Conservation (phyloP, 2,113 vertebrate genomes). For the Chionomys nivalis region DNA sequence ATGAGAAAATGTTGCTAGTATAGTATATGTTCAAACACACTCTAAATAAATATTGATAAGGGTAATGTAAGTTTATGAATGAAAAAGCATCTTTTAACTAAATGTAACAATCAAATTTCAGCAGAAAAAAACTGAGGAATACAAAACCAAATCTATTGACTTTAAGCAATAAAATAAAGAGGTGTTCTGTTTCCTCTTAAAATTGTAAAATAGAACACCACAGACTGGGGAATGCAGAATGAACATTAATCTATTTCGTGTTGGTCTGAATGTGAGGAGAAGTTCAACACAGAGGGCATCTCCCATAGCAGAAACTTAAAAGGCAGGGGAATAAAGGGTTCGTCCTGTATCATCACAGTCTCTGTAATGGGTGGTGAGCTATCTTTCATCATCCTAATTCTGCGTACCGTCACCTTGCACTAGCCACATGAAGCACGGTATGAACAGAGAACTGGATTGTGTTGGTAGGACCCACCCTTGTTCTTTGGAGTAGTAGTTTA, state of each 20-base stretch:
- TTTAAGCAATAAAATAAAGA: background rate
- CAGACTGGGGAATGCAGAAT: background rate
- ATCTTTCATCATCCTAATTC: background rate
- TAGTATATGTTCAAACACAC: background rate
- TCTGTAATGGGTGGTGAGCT: background rate
- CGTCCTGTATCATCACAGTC: background rate
- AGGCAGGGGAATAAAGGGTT: too few species aligned
- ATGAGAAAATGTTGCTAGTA: background rate
- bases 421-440: background rate
- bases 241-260: background rate
- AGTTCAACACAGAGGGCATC: background rate
- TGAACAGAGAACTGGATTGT: background rate
- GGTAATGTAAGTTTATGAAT: background rate
- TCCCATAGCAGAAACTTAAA: background rate
- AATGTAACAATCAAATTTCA: background rate
- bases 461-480: background rate
- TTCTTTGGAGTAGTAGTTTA: background rate
- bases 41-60: background rate
- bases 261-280: background rate
- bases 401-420: accelerated
- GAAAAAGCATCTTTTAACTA: background rate
- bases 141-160: background rate
- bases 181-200: too few species aligned
- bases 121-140: background rate
- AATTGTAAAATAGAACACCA: background rate